Evolutionary conservation across 2,797 vertebrate species (phyloP).

Genomic region (Cetoscarus ocellatus): DNA sequence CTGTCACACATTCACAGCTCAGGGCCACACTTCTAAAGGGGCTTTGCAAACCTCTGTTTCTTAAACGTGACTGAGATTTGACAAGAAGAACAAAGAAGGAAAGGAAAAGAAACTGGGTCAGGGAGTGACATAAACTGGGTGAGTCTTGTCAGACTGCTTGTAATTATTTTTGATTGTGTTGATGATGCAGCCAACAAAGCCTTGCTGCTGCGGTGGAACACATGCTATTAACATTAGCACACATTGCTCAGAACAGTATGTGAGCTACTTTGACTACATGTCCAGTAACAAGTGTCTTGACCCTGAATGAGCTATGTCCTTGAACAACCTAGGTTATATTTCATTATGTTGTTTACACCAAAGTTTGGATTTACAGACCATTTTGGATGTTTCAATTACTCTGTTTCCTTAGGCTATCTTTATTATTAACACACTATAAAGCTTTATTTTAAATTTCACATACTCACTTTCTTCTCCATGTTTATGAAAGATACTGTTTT

Average conservation of each 20-base stretch:
- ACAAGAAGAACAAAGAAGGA: no score
- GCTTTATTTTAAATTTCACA: no score
- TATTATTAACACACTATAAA: no score
- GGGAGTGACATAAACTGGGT: neutral
- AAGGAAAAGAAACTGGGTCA: neutral
- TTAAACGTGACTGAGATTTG: conserved; percentile 1
- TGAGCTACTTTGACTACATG: no score
- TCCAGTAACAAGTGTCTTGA: neutral
- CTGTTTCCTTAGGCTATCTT: no score
- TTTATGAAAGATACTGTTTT: no score
- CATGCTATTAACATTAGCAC: neutral
- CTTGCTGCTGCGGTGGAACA: neutral
- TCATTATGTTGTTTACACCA: no score
- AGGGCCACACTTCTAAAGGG: neutral
- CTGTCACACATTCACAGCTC: conserved; percentile 15
- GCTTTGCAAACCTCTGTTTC: neutral
- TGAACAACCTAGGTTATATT: no score
- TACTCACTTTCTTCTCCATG: no score
- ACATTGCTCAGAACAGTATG: neutral
- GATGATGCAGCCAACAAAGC: neutral
- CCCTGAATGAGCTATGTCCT: no score
- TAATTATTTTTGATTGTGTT: neutral
- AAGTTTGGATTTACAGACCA: no score
- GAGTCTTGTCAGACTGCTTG: neutral
- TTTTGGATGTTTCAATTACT: no score